Evolutionary conservation across 1,140 invertebrate genomes (phyloP).

Genomic region (Lordiphosa stackelbergi): DNA sequence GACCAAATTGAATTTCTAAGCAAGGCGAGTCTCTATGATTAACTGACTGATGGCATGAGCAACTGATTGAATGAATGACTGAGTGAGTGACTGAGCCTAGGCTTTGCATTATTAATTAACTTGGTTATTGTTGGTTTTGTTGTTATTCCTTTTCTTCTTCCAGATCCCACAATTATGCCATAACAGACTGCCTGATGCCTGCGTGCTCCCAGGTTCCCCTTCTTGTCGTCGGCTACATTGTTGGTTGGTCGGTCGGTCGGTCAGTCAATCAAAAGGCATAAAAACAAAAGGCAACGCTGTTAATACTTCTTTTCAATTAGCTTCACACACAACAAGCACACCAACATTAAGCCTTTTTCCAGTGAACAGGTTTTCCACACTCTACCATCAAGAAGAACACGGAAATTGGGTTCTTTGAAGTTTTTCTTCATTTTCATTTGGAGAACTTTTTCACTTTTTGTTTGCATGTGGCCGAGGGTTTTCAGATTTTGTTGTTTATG

Average conservation of each 20-base stretch:
- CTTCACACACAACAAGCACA: constrained; percentile 37
- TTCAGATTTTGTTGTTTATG: constrained; percentile 11
- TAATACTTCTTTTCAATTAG: constrained; percentile 73
- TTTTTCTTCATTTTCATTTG: constrained; percentile 21
- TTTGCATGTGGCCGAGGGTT: not conserved
- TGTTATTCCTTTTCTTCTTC: constrained; percentile 22
- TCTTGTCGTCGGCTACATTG: constrained; percentile 1
- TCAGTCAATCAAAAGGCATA: constrained; percentile 56
- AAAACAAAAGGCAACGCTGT: constrained; percentile 67
- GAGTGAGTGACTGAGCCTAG: constrained; percentile 46
- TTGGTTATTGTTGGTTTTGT: constrained; percentile 25
- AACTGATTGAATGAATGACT: constrained; percentile 38
- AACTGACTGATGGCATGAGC: constrained; percentile 33
- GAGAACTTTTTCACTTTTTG: constrained; percentile 47
- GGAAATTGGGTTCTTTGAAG: constrained; percentile 52
- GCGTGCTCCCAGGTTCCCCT: constrained; percentile 9
- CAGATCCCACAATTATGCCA: constrained; percentile 71
- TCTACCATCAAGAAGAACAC: constrained; percentile 43
- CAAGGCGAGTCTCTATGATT: constrained; percentile 26
- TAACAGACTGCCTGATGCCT: constrained; percentile 53
- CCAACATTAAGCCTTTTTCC: constrained; percentile 52
- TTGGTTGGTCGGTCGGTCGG: constrained; percentile 46
- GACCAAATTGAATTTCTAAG: constrained; percentile 42
- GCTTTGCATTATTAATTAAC: constrained; percentile 70
- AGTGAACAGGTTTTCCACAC: constrained; percentile 69